Evolutionary conservation across 2,888 invertebrate genomes (phyloP).

Genomic region (Penaeus monodon): DNA sequence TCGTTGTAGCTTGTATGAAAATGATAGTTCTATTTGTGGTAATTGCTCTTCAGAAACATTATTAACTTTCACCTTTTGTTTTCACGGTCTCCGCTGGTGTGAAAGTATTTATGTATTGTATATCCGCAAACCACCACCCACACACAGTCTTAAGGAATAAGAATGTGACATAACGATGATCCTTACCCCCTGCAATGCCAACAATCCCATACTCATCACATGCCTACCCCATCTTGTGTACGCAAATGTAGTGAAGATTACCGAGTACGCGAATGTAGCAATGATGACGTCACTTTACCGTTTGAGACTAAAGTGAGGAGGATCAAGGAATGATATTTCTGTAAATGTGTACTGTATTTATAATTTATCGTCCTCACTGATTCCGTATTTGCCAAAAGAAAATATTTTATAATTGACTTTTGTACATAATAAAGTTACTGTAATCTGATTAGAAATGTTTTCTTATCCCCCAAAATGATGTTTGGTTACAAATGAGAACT

Average conservation of each 20-base stretch:
- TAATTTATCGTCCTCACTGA: constrained; percentile 57
- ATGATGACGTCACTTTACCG: constrained; percentile 25
- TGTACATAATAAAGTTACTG: constrained; percentile 60
- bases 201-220: constrained; percentile 35
- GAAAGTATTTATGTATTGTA: constrained; percentile 25
- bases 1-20: not conserved
- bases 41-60: constrained; percentile 17
- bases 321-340: constrained; percentile 29
- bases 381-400: constrained; percentile 58
- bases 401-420: constrained; percentile 59
- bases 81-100: constrained; percentile 20
- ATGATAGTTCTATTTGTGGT: not conserved
- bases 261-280: not conserved
- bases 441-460: constrained; percentile 30
- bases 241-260: constrained; percentile 19
- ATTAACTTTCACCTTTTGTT: constrained; percentile 1
- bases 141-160: constrained; percentile 7
- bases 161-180: constrained; percentile 11
- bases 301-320: constrained; percentile 28
- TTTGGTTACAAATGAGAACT: no score
- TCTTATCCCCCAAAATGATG: no score
- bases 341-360: constrained; percentile 55
- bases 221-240: constrained; percentile 33
- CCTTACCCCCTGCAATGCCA: constrained; percentile 32
- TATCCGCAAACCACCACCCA: constrained; percentile 15